Evolutionary conservation across 2,888 invertebrate genomes (phyloP), one percentile per base, ranked within the genome.

Genomic region (Xestia sexstrigata): DNA sequence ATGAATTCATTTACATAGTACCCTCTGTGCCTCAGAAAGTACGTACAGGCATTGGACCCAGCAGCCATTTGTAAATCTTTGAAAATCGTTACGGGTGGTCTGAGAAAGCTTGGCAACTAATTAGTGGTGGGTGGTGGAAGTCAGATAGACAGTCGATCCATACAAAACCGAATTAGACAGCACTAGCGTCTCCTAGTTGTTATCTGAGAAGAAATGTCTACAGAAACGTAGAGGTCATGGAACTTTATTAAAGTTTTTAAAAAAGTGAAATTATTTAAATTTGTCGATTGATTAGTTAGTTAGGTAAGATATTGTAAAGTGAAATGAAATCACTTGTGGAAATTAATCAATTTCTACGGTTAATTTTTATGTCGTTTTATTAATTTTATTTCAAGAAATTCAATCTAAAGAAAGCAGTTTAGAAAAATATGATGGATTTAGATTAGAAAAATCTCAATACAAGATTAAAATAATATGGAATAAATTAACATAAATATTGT

Each of bases 401-500:
- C n/a, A n/a, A 42, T n/a, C 8, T n/a, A 42, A 42, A 42, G 63
- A 63, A 65, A 42, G 65, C 42, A 17, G 17, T n/a, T 17, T 26
- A 4, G n/a, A 4, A n/a, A 15, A 35, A 39, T 63, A 23, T 23
- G 6, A n/a, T n/a, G 13, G 13, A 20, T 65, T 62, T 30, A n/a
- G 1, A 65, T 65, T 65, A 65, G 65, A 65, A 65, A 65, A 42
- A n/a, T n/a, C n/a, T 26, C 65, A 42, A 65, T 42, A 8, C 42
- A n/a, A 35, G 30, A 35, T 20, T 62, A 17, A 30, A 42, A 65
- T n/a, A n/a, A 15, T 42, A 42, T n/a, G n/a, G 65, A 65, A n/a
- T 65, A 42, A 65, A 65, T 65, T 42, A n/a, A 65, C n/a, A 65
- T 65, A 15, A n/a, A n/a, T 42, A n/a, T 15, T 65, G 23, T 39